Percentiles rank a stretch among this genome's conserved stretches.
phyloP scores from a whole-genome alignment of 1,140 invertebrate species.

The Penaeus vannamei region DNA sequence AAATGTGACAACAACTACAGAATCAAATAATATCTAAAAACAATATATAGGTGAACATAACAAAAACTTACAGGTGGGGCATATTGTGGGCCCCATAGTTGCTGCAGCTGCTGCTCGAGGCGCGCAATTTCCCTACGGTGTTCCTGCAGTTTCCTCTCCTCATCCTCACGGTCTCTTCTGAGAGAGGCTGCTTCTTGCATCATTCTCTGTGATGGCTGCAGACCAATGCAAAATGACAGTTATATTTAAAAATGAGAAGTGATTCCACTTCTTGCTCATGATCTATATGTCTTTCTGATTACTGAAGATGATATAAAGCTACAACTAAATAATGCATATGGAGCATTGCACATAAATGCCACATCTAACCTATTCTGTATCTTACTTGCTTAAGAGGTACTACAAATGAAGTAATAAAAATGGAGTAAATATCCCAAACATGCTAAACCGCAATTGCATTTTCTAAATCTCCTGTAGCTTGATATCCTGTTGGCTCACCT shows the following conservation, averaged over 20 bases:
- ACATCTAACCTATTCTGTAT: no score
- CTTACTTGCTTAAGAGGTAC: no score
- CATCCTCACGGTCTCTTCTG: slow-evolving; percentile 35
- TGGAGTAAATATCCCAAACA: no score
- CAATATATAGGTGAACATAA: neutral
- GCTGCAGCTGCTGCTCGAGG: slow-evolving; percentile 54
- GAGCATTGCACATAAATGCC: no score
- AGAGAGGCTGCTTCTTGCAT: slow-evolving; percentile 30
- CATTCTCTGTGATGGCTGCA: slow-evolving; percentile 35
- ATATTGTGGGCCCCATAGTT: slow-evolving; percentile 54
- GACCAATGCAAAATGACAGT: neutral
- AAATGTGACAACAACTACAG: neutral
- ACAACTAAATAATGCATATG: no score
- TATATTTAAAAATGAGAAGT: neutral
- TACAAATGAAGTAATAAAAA: no score
- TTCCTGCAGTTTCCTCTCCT: slow-evolving; percentile 47
- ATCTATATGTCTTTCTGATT: no score
- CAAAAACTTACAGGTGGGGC: slow-evolving; percentile 48
- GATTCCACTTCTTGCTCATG: neutral
- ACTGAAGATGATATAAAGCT: no score
- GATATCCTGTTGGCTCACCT: no score
- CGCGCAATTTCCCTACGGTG: slow-evolving; percentile 55
- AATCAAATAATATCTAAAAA: neutral
- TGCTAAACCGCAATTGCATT: no score
- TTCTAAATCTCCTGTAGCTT: no score